Conservation (phyloP, 2,888 invertebrate species). For the Steinernema carpocapsae region DNA sequence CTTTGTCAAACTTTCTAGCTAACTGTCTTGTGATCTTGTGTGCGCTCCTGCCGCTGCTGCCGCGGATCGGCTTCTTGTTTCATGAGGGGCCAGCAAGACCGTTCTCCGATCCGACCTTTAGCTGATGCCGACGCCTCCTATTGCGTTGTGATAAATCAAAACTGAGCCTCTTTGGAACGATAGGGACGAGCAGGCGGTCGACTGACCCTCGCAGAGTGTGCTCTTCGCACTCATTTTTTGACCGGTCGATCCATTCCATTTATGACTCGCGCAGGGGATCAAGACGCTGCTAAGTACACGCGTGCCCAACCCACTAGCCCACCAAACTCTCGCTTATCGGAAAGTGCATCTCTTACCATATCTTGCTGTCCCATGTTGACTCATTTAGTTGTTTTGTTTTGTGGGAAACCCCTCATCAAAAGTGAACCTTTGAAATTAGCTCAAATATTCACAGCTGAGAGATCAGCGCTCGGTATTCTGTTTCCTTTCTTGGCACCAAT, state of each 20-base stretch:
- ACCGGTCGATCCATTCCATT: background rate
- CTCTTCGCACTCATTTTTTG: background rate
- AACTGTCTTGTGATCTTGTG: background rate
- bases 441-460: conserved; percentile 8
- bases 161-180: background rate
- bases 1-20: conserved; percentile 1
- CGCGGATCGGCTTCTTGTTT: background rate
- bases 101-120: background rate
- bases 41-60: conserved; percentile 3
- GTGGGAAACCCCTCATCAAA: conserved; percentile 15
- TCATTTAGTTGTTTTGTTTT: background rate
- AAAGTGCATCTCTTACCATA: background rate
- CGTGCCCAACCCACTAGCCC: background rate
- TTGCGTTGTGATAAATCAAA: background rate
- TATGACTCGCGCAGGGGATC: too few relatives aligned
- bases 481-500: conserved; percentile 28
- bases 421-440: conserved; percentile 5
- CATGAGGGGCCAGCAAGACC: too few relatives aligned
- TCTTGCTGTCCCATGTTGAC: too few relatives aligned
- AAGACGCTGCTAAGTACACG: background rate
- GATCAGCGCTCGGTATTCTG: conserved; percentile 13
- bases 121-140: background rate
- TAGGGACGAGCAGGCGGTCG: background rate
- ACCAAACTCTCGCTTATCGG: background rate
- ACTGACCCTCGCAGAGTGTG: background rate